Conservation (phyloP, 1,140 invertebrate genomes). For the Drosophila equinoxialis region DNA sequence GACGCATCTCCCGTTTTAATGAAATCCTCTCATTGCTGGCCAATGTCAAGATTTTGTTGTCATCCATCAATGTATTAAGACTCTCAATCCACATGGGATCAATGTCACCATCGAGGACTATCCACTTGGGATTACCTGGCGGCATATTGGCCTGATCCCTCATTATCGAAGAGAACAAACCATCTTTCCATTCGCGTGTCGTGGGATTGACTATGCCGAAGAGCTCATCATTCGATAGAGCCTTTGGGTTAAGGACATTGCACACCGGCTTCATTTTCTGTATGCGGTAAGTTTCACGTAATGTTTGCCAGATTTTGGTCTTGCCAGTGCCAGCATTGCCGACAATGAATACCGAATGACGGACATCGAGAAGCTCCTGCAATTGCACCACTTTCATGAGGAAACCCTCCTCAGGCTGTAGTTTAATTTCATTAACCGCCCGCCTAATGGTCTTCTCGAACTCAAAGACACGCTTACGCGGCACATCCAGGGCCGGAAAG, state of each 20-base stretch:
- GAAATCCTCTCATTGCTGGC: constrained; percentile 98
- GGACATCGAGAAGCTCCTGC: constrained; percentile 92
- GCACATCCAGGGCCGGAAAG: constrained; percentile 92
- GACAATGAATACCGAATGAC: constrained; percentile 95
- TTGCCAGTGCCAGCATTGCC: constrained; percentile 94
- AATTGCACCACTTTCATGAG: constrained; percentile 92
- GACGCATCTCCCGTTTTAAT: constrained; percentile 93
- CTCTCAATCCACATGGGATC: constrained; percentile 99
- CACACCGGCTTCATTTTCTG: constrained; percentile 92
- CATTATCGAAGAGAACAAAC: constrained; percentile 96
- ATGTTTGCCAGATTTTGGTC: constrained; percentile 93
- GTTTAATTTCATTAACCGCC: constrained; percentile 89
- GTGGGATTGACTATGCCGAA: constrained; percentile 98
- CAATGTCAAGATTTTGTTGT: constrained; percentile 94
- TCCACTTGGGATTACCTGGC: constrained; percentile 93
- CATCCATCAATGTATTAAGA: constrained; percentile 94
- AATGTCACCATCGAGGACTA: constrained; percentile 97
- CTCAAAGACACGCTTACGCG: constrained; percentile 88
- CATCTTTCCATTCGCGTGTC: constrained; percentile 98
- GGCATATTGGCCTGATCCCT: constrained; percentile 94
- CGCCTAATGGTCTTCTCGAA: constrained; percentile 90
- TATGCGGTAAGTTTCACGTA: constrained; percentile 90
- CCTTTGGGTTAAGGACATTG: constrained; percentile 97
- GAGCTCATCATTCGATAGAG: constrained; percentile 97
- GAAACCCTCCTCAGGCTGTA: constrained; percentile 94